Conservation (phyloP, 2,888 invertebrate genomes). For the Cordilura impudica region DNA sequence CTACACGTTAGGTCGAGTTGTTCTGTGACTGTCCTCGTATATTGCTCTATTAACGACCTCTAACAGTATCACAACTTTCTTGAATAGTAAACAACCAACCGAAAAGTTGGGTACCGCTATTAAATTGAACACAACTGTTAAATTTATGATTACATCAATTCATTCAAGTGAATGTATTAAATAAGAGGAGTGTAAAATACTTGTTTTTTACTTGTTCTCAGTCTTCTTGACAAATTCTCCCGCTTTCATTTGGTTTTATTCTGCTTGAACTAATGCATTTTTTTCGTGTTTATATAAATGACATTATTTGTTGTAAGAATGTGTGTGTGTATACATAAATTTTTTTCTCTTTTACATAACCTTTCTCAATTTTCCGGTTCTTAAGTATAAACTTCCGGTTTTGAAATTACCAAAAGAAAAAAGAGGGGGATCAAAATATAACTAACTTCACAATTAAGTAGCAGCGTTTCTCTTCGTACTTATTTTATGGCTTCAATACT, state of each 20-base stretch:
- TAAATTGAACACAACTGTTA: not conserved
- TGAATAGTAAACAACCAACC: too few species aligned
- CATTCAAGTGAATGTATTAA: conserved; percentile 1
- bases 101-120: not conserved
- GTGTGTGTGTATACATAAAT: not conserved
- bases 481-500: conserved; percentile 43
- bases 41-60: too few species aligned
- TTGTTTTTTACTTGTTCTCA: conserved; percentile 2
- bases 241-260: not conserved
- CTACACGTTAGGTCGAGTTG: too few species aligned
- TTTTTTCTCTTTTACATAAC: conserved; percentile 51
- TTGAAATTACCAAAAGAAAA: conserved; percentile 30
- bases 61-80: too few species aligned
- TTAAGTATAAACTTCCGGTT: conserved; percentile 59
- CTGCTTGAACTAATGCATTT: not conserved
- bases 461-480: conserved; percentile 7
- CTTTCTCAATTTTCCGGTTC: conserved; percentile 63
- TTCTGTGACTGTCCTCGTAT: too few species aligned
- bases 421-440: conserved; percentile 15
- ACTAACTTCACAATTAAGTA: conserved; percentile 24
- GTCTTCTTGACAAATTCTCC: conserved; percentile 26
- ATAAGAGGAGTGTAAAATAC: conserved; percentile 36
- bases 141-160: conserved; percentile 44
- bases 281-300: not conserved
- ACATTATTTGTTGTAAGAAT: conserved; percentile 1